A percentile compares a stretch with the other conserved stretches of the same genome.
phyloP scores from a whole-genome alignment of 1,140 invertebrate species.

The Lutraria rhynchaena region DNA sequence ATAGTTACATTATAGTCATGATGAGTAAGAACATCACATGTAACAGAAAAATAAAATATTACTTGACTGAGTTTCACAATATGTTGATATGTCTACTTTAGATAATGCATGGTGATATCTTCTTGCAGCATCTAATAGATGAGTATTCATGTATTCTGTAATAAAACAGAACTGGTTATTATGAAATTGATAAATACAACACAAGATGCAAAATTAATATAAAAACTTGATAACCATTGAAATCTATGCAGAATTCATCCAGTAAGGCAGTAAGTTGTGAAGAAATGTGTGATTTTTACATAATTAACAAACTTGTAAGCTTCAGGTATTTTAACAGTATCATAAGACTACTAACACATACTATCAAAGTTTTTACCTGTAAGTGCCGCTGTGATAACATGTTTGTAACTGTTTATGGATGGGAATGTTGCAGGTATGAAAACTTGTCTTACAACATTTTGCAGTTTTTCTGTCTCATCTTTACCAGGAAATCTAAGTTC shows the following conservation, averaged over 20 bases:
- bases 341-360: neutral
- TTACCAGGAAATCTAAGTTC: slow-evolving; percentile 58
- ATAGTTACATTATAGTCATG: too few species aligned
- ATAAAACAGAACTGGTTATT: slow-evolving; percentile 34
- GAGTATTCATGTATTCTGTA: slow-evolving; percentile 76
- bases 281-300: too few species aligned
- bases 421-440: slow-evolving; percentile 68
- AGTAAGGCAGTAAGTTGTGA: too few species aligned
- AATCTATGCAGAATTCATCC: too few species aligned
- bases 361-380: slow-evolving; percentile 60
- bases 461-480: slow-evolving; percentile 60
- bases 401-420: slow-evolving; percentile 65
- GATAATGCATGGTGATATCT: slow-evolving; percentile 68
- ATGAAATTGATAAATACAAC: too few species aligned
- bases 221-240: too few species aligned
- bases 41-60: slow-evolving; percentile 8
- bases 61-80: slow-evolving; percentile 1
- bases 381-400: slow-evolving; percentile 69
- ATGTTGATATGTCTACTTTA: slow-evolving; percentile 65
- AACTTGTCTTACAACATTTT: slow-evolving; percentile 59
- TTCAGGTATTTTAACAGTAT: neutral
- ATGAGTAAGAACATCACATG: too few species aligned
- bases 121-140: slow-evolving; percentile 70
- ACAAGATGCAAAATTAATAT: too few species aligned
- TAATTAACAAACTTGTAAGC: neutral